Base-by-base conservation (phyloP, 2,888 invertebrate genomes). In the Chrysodeixis includens region DNA sequence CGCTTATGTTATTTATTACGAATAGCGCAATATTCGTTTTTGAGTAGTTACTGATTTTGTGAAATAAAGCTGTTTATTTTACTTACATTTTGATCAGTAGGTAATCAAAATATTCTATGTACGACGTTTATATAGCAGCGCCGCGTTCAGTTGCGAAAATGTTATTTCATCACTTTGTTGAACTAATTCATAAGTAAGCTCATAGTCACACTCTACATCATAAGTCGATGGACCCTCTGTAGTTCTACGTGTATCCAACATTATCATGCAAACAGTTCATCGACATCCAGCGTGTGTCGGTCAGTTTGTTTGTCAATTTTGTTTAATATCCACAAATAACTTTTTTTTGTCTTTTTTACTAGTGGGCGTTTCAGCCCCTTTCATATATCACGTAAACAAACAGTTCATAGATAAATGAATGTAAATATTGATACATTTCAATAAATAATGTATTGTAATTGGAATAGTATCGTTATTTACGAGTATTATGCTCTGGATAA, bases 221-320 rank as follows among this genome's bases (percentile, higher is more conserved):
- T 46, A 6, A 5, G 7, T 40, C 40, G 9, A 18, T 18, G 46
- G 16, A 46, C 18, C 46, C 20, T 18, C 46, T 49, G 46, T 20
- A 20, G 9, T 49, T 18, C 10, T 9, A 18, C 12, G 46, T 49
- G 10, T 46, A 46, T 16, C 18, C 46, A 16, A 46, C 46, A 40
- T 52, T 51, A 62, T 65, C 56, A 75, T 35, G 46, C 57, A 49
- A 60, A 55, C 20, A 26, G 75, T 49, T 26, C 62, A 62, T 51
- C 52, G 54, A 67, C 56, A 70, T 60, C 60, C 30, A 20, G 40
- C n/a, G 30, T n/a, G 22, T 20, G 46, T 49, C 46, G 46, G 12
- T 49, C 46, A 20, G 46, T 18, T 49, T 10, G 46, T 49, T 49
- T 20, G 20, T 49, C 46, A 18, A 49, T 49, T 20, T 18, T 49